phyloP scores from a whole-genome alignment of 2,888 invertebrate genomes.

The Rotaria socialis region DNA sequence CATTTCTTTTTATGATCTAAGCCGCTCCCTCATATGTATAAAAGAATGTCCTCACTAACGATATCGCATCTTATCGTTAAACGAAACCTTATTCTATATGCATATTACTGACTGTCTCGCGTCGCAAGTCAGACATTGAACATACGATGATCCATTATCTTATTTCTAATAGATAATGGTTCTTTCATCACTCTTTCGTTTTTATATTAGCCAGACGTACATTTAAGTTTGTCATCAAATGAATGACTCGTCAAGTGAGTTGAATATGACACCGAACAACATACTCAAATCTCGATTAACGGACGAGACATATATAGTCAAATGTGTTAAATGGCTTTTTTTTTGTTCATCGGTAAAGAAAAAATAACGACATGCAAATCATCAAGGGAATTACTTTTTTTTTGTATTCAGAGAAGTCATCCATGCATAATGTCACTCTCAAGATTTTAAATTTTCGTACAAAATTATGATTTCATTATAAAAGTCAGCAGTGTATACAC shows the following conservation, averaged over 20 bases:
- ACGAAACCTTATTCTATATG: neutral
- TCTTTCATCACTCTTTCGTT: slow-evolving; percentile 28
- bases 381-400: neutral
- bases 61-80: slow-evolving; percentile 16
- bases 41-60: slow-evolving; percentile 29
- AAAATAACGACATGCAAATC: slow-evolving; percentile 16
- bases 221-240: slow-evolving; percentile 18
- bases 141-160: slow-evolving; percentile 32
- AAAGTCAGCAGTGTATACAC: neutral
- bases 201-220: slow-evolving; percentile 18
- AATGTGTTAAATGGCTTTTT: slow-evolving; percentile 9
- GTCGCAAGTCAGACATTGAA: slow-evolving; percentile 6
- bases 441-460: neutral
- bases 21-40: neutral
- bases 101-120: slow-evolving; percentile 8
- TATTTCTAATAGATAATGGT: slow-evolving; percentile 23
- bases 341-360: slow-evolving; percentile 11
- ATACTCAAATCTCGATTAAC: slow-evolving; percentile 26
- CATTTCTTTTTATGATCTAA: slow-evolving; percentile 16
- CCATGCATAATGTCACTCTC: neutral
- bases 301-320: neutral
- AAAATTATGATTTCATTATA: neutral
- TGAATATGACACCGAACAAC: slow-evolving; percentile 25
- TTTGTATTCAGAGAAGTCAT: neutral
- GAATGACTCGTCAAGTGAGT: slow-evolving; percentile 28